Evolutionary conservation across 2,113 vertebrate species (phyloP).

Genomic region (Cynocephalus volans): DNA sequence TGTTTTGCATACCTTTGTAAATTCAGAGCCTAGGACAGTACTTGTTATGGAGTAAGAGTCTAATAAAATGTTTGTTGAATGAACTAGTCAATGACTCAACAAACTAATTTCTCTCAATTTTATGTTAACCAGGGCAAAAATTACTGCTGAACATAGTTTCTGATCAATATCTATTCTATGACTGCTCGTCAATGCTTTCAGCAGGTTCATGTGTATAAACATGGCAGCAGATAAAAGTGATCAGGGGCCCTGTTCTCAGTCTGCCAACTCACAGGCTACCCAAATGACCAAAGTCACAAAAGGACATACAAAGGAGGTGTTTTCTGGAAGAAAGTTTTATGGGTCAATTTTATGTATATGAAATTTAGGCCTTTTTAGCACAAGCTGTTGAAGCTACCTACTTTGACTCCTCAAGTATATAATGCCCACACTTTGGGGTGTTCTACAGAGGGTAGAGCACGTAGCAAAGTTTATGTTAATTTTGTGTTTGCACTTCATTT

Average conservation of each 20-base stretch:
- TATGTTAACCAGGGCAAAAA: constrained; percentile 20
- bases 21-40: background rate
- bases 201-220: background rate
- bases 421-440: background rate
- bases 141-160: background rate
- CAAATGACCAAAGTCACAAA: constrained; percentile 16
- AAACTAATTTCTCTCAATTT: constrained; percentile 1
- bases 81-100: background rate
- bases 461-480: background rate
- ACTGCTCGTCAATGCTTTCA: background rate
- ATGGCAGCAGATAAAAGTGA: background rate
- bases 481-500: background rate
- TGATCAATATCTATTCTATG: background rate
- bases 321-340: constrained; percentile 41
- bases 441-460: background rate
- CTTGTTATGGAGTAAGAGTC: background rate
- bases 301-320: background rate
- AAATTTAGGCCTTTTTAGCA: background rate
- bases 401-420: background rate
- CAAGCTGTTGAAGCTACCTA: background rate
- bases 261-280: background rate
- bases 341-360: background rate
- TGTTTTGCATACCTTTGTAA: background rate
- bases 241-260: background rate
- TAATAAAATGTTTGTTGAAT: constrained; percentile 21